Evolutionary conservation across 1,140 invertebrate genomes (phyloP).

Genomic region (Vanessa tameamea): DNA sequence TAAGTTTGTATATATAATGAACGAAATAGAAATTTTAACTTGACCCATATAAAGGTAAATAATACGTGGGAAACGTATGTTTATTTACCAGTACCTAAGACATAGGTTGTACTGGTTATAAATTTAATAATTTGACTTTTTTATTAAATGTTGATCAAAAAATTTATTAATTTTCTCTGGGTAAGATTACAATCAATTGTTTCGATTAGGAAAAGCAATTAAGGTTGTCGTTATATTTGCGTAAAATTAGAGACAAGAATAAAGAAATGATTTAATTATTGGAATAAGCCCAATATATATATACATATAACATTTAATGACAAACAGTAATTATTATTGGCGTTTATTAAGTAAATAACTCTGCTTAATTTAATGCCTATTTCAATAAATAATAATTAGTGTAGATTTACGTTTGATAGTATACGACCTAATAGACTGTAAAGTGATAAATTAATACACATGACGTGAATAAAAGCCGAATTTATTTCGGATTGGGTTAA

Average conservation of each 20-base stretch:
- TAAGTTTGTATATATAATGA: too few species aligned
- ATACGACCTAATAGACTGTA: constrained; percentile 11
- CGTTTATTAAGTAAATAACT: background rate
- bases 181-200: background rate
- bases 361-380: constrained; percentile 1
- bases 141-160: too few species aligned
- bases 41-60: too few species aligned
- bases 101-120: too few species aligned
- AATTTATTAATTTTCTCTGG: background rate
- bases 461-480: constrained; percentile 9
- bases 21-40: too few species aligned
- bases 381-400: constrained; percentile 15
- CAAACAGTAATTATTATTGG: background rate
- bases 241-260: background rate
- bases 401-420: constrained; percentile 13
- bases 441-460: constrained; percentile 18
- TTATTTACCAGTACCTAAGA: too few species aligned
- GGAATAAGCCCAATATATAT: background rate
- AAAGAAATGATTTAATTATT: background rate
- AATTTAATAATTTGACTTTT: too few species aligned
- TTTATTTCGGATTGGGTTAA: constrained; percentile 19
- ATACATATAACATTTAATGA: background rate
- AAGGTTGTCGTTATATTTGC: background rate
- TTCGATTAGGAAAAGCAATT: background rate
- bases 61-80: too few species aligned